Evolutionary conservation across 2,888 invertebrate genomes (phyloP).

Genomic region (Torymus tubicola): DNA sequence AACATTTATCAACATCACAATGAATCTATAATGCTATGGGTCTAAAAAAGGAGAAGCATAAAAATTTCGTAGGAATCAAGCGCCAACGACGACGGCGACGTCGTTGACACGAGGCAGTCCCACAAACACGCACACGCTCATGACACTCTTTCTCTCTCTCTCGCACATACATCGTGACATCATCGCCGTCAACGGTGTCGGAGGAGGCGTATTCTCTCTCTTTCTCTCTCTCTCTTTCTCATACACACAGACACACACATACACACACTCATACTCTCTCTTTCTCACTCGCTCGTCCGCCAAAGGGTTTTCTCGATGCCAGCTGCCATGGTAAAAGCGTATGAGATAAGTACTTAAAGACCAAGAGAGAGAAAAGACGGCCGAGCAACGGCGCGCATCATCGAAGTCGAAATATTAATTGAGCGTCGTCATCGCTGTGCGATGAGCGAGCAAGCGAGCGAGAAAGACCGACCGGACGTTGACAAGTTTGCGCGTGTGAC

Average conservation of each 20-base stretch:
- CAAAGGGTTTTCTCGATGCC: too few relatives aligned
- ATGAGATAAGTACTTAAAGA: too few relatives aligned
- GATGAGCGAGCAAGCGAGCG: constrained; percentile 18
- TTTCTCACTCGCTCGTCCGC: not conserved
- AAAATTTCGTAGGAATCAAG: too few relatives aligned
- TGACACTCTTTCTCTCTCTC: too few relatives aligned
- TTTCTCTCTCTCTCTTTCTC: not conserved
- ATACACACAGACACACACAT: not conserved
- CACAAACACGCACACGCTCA: not conserved
- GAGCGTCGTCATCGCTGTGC: constrained; percentile 49
- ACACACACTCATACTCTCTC: not conserved
- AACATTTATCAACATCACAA: too few relatives aligned
- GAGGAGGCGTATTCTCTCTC: constrained; percentile 31
- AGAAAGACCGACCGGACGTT: constrained; percentile 54
- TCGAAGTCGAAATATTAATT: constrained; percentile 51
- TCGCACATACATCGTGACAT: not conserved
- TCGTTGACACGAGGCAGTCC: not conserved
- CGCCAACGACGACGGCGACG: not conserved
- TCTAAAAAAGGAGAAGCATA: not conserved
- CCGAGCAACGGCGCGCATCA: constrained; percentile 5
- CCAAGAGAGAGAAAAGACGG: too few relatives aligned
- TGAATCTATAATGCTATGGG: not conserved
- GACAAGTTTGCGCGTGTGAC: constrained; percentile 56
- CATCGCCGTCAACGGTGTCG: constrained; percentile 16
- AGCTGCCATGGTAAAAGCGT: too few relatives aligned